A percentile compares a stretch with the other conserved stretches of the same genome.
These are phyloP conservation scores for Pongo pygmaeus DNA, from an alignment of 2,113 vertebrate species.

Conservation along the genomic window DNA sequence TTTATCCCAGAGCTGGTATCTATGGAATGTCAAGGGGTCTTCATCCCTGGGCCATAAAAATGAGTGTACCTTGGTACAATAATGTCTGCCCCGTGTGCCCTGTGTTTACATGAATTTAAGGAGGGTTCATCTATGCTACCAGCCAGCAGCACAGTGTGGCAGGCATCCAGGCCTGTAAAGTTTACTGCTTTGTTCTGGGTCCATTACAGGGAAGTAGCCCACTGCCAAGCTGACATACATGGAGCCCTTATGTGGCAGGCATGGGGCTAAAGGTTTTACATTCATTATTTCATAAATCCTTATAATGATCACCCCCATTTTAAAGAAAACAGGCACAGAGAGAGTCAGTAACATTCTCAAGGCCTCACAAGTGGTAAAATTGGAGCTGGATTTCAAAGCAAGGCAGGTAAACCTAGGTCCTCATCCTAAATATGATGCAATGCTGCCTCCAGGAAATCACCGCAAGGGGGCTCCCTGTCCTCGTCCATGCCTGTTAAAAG, in stretches of 20 bases:
- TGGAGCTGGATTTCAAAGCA: background rate
- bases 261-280: background rate
- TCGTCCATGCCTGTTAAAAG: background rate
- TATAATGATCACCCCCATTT: background rate
- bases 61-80: background rate
- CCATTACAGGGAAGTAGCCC: background rate
- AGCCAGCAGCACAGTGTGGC: background rate
- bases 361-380: background rate
- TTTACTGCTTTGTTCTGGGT: background rate
- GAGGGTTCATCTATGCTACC: background rate
- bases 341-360: background rate
- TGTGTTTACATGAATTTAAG: background rate
- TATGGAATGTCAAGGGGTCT: background rate
- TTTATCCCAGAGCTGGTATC: background rate
- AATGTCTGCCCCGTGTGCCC: background rate
- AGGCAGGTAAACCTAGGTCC: background rate
- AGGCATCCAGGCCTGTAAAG: background rate
- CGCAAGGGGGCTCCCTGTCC: constrained; percentile 41
- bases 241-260: background rate
- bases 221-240: background rate
- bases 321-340: background rate
- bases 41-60: background rate
- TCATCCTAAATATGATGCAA: background rate
- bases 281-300: background rate
- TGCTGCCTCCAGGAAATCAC: background rate